A percentile compares a stretch with the other conserved stretches of the same genome.
phyloP scores from a whole-genome alignment of 2,888 invertebrate species.

The Melinaea marsaeus region DNA sequence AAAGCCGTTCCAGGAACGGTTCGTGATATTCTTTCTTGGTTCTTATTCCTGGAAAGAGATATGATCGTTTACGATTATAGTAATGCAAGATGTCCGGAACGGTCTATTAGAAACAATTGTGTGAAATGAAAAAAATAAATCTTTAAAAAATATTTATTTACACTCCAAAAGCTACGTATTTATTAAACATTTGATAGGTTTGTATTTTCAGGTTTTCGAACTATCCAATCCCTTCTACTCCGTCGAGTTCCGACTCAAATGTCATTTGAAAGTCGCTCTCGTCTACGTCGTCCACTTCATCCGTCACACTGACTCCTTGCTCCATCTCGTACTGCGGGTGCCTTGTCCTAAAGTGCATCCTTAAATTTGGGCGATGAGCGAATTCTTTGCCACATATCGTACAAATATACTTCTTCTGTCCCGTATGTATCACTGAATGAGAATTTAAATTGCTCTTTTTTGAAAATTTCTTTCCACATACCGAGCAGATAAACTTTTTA shows the following conservation, averaged over 20 bases:
- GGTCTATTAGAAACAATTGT: not conserved
- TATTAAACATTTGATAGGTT: no score
- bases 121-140: not conserved
- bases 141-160: not conserved
- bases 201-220: not conserved
- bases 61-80: constrained; percentile 20
- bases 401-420: constrained; percentile 72
- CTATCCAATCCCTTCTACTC: constrained; percentile 40
- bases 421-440: constrained; percentile 77
- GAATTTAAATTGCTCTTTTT: constrained; percentile 79
- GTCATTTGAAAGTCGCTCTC: constrained; percentile 52
- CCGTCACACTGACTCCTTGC: constrained; percentile 30
- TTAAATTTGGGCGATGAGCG: constrained; percentile 59
- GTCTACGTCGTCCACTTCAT: constrained; percentile 44
- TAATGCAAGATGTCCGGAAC: not conserved
- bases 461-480: constrained; percentile 79
- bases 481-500: constrained; percentile 75
- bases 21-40: constrained; percentile 37
- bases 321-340: constrained; percentile 42
- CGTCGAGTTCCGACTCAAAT: constrained; percentile 48
- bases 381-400: constrained; percentile 76
- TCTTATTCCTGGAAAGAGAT: constrained; percentile 59
- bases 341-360: constrained; percentile 50
- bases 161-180: not conserved
- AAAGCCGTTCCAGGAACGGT: constrained; percentile 48